A percentile compares a stretch with the other conserved stretches of the same genome.
Conservation (phyloP, 92 coral and sea anemone species). For the Phenganax subtilis region DNA sequence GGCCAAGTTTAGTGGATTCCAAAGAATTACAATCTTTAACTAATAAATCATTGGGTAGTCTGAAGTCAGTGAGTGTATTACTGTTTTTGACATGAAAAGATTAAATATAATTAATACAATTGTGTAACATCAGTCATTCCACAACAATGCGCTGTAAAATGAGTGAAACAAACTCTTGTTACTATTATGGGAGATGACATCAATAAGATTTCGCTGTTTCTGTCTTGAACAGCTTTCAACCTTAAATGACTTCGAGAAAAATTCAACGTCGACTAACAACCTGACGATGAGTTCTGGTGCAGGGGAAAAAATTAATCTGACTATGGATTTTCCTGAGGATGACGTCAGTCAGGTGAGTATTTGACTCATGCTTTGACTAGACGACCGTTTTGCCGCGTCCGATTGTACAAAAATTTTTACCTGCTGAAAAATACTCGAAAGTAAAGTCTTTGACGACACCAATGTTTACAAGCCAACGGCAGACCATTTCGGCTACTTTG, state of each 20-base stretch:
- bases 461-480: too few relatives aligned
- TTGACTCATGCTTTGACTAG: too few relatives aligned
- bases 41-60: conserved; percentile 27
- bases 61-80: conserved; percentile 10
- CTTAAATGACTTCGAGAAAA: conserved; percentile 26
- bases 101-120: too few relatives aligned
- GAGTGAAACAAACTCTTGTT: too few relatives aligned
- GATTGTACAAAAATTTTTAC: too few relatives aligned
- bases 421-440: not conserved
- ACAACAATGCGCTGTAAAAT: too few relatives aligned
- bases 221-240: not conserved
- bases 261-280: conserved; percentile 39
- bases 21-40: conserved; percentile 31
- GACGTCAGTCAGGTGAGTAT: conserved; percentile 54
- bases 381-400: too few relatives aligned
- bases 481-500: too few relatives aligned
- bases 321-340: conserved; percentile 79
- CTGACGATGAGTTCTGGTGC: conserved; percentile 79
- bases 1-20: conserved; percentile 6
- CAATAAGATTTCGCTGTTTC: not conserved
- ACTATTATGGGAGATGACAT: too few relatives aligned
- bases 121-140: too few relatives aligned
- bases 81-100: not conserved
- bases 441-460: too few relatives aligned
- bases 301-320: conserved; percentile 82